phyloP scores from a whole-genome alignment of 2,113 vertebrate species.

The Cercopithecus mona region DNA sequence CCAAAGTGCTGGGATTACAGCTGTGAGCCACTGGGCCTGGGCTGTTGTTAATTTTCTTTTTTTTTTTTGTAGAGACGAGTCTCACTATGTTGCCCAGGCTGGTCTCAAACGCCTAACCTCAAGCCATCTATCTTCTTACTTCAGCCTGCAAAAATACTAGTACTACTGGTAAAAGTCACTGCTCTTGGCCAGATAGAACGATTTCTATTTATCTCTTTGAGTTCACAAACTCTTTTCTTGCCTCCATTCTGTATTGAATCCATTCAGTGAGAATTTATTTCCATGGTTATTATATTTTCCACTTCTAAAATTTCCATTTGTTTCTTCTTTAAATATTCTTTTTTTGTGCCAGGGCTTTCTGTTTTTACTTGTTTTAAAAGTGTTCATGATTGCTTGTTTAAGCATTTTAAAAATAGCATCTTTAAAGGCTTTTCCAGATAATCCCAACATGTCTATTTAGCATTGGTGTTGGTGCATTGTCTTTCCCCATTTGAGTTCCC shows the following conservation, averaged over 20 bases:
- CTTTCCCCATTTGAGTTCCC: neutral
- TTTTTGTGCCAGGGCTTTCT: neutral
- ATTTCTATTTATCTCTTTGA: neutral
- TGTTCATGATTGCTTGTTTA: neutral
- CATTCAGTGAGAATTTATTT: neutral
- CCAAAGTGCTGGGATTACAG: too few species aligned
- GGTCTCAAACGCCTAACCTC: too few species aligned
- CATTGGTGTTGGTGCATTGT: neutral
- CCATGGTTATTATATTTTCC: neutral
- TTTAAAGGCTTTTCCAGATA: neutral
- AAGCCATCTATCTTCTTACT: too few species aligned
- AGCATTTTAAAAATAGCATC: neutral
- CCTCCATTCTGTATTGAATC: neutral
- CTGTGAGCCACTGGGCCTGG: too few species aligned
- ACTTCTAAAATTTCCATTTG: neutral
- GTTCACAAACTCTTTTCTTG: neutral
- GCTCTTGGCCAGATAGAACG: neutral
- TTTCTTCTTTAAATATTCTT: neutral
- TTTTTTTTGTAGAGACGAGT: too few species aligned
- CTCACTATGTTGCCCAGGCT: too few species aligned
- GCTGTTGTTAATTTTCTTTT: too few species aligned
- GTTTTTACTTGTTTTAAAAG: conserved; percentile 3
- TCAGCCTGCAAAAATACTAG: too few species aligned
- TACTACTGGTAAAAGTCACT: too few species aligned
- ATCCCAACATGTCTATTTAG: neutral